These are phyloP conservation scores for Cheilosia impressa DNA, from an alignment of 2,888 invertebrate genomes.

Conservation along the genomic window DNA sequence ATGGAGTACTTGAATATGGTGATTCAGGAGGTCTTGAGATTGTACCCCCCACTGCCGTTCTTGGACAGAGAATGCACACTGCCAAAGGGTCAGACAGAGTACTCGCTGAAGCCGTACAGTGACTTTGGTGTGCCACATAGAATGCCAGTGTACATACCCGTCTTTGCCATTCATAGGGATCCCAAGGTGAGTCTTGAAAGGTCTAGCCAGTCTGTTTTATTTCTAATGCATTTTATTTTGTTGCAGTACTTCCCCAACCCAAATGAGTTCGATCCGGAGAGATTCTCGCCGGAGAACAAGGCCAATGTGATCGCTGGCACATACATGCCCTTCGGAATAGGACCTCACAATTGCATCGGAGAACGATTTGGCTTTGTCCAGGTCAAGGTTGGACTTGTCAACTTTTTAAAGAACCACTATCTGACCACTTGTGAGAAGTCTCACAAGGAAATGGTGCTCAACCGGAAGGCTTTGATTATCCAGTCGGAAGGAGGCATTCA, in stretches of 20 bases:
- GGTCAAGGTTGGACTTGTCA: conserved; percentile 71
- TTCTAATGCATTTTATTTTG: background rate
- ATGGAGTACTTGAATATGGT: conserved; percentile 3
- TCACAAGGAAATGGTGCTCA: conserved; percentile 57
- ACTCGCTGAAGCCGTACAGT: conserved; percentile 68
- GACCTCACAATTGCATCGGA: conserved; percentile 77
- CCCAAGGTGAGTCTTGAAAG: conserved; percentile 50
- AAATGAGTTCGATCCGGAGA: conserved; percentile 77
- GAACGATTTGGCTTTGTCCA: conserved; percentile 76
- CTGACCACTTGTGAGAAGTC: conserved; percentile 46
- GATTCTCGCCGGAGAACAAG: conserved; percentile 77
- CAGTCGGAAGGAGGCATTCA: conserved; percentile 71
- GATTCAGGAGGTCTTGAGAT: background rate
- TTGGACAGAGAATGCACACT: conserved; percentile 57
- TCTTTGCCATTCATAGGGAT: conserved; percentile 75
- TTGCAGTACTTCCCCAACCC: conserved; percentile 76
- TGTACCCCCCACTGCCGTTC: conserved; percentile 6
- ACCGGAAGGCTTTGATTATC: conserved; percentile 72
- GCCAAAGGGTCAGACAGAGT: conserved; percentile 30
- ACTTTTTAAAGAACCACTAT: conserved; percentile 74
- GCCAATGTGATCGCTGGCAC: conserved; percentile 72
- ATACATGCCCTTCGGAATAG: conserved; percentile 77
- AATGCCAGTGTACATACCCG: conserved; percentile 76
- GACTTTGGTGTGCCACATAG: conserved; percentile 74
- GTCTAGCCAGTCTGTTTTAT: background rate